Evolutionary conservation across 1,140 invertebrate species (phyloP), one percentile per base, ranked within the genome.

Genomic region (Brachionus sp.): DNA sequence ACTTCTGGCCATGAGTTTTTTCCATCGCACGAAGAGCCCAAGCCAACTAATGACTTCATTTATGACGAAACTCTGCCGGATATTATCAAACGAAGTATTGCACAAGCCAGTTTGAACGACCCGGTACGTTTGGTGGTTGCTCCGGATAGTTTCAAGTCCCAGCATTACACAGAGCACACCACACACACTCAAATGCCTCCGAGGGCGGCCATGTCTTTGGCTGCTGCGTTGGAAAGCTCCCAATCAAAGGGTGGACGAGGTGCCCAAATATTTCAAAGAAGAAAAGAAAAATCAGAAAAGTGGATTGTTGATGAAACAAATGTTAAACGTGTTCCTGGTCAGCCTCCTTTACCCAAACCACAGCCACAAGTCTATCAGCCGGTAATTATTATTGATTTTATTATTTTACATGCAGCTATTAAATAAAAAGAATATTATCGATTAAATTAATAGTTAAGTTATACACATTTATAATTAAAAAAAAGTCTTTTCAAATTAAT

Each of bases 241-340:
- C 50, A 66, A 57, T 37, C 35, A 33, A 53, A 68, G 44, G 57
- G 80, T 29, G 80, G 80, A 35, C 7, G 57, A 62, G 80, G 80
- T 37, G 80, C 80, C 16, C 57, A 66, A 82, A 66, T 82, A 68
- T 82, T 82, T 66, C 80, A 82, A 37, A 66, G 35, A 46, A 50
- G 80, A 46, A 82, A 82, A 53, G 80, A 53, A 29, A 66, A 66
- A 35, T 82, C 80, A 37, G 80, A 82, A 82, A 82, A 82, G 33
- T 82, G 80, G 80, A 25, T 82, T 66, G 16, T 82, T 35, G 80
- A 82, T 53, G 80, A 82, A 25, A 82, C 33, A 13, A 82, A 82
- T 53, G 80, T 70, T 2, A 82, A 82, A 82, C 35, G 39, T 16
- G 13, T 37, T 12, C 23, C 25, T 16, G 37, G 57, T 50, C 66